Evolutionary conservation across 2,113 vertebrate genomes (phyloP), one percentile per base, ranked within the genome.

Genomic region (Lepisosteus osseus): DNA sequence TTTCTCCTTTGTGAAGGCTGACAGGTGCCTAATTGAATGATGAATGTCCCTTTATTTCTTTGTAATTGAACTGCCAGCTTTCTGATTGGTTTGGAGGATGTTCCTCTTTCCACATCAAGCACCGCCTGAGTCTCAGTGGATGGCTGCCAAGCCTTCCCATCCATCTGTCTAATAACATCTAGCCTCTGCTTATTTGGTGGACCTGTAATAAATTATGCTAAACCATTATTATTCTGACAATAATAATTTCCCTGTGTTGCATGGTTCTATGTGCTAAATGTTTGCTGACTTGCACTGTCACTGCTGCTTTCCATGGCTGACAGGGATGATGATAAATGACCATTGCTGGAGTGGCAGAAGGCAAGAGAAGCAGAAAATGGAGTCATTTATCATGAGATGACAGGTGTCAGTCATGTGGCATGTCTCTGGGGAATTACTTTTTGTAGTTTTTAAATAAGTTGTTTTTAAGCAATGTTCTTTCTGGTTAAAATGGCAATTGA

Each of bases 21-120:
- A 99, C 97, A 99, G 97, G 95, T 99, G 97, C 96, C 96, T 99
- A 99, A 99, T 99, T 99, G 97, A 99, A 99, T 99, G 97, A 99
- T 99, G 97, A 99, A 99, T 99, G 97, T 98, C 95, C 97, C 95
- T 98, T 99, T 99, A 99, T 99, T 99, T 97, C 96, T 97, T 97
- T 99, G 97, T 99, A 99, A 99, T 99, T 99, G 97, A 99, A 99
- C 96, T 99, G 97, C 96, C 97, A 99, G 95, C 94, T 95, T 94
- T 95, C 94, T 96, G 97, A 98, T 99, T 98, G 97, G 97, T 95
- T 95, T 95, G 94, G 95, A 96, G 94, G 94, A 95, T 93, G 86
- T 91, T 92, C 94, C 90, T 86, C 89, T 89, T 91, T 89, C 89
- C 93, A 93, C 90, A 93, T 95, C 91, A 92, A 94, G 91, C 92